Percentiles rank a stretch among this genome's conserved stretches.
phyloP scores from a whole-genome alignment of 2,113 vertebrate genomes.

The Cettia cetti region DNA sequence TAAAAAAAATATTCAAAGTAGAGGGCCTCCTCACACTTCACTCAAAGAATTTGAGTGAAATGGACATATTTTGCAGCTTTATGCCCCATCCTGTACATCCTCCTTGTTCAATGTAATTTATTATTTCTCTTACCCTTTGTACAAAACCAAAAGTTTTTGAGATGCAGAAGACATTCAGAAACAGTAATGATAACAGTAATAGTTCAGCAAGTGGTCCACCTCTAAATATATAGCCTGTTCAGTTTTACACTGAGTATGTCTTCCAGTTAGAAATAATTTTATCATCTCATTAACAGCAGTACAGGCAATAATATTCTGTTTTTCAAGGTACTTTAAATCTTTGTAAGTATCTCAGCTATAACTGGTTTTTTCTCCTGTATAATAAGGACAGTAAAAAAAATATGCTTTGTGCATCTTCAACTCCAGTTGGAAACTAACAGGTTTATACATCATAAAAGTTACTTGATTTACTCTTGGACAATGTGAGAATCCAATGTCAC shows the following conservation, averaged over 20 bases:
- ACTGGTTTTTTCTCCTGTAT: rapidly evolving
- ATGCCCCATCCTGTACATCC: neutral
- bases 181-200: neutral
- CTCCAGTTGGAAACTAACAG: neutral
- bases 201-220: neutral
- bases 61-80: neutral
- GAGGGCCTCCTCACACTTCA: too few relatives aligned
- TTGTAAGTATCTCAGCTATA: neutral
- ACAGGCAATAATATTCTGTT: neutral
- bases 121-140: neutral
- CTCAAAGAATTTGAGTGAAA: neutral
- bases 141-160: neutral
- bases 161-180: neutral
- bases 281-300: neutral
- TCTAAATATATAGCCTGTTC: neutral
- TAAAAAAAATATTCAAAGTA: neutral
- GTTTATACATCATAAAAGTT: neutral
- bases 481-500: neutral
- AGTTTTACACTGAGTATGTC: neutral
- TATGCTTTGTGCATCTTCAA: neutral
- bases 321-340: neutral
- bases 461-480: neutral
- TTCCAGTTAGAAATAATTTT: neutral
- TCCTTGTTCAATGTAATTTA: neutral
- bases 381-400: neutral